Base-by-base conservation (phyloP, 2,113 vertebrate species). In the Ornithorhynchus anatinus region DNA sequence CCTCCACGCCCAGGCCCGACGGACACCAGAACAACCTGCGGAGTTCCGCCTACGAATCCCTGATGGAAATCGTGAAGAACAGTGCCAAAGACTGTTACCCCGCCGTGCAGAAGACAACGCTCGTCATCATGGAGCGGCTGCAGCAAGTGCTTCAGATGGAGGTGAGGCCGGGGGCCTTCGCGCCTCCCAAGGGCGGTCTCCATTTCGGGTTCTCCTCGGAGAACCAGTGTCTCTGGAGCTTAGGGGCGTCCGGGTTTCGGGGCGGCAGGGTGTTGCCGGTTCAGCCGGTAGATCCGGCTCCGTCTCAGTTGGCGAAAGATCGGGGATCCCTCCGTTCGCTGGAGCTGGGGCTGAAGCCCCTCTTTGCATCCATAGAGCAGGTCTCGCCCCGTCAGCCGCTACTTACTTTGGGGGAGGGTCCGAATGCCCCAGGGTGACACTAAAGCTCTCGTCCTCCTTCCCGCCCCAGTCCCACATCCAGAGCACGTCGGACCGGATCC, bases 51-150 rank as follows among this genome's bases (percentile, higher is more conserved):
- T 99, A 99, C 25, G 98, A 99, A 86, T 96, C 97, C 16, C 88
- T 99, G 73, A 99, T 99, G 98, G 97, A 99, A 92, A 99, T 99
- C 5, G 98, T 99, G 59, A 99, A 99, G 89, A 99, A 99, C 91
- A 99, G 98, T 69, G 98, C 97, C 52, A 99, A 99, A 88, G 98
- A 99, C 72, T 99, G 98, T 79, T 99, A 99, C 62, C 98, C 98
- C 2, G 98, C 98, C 0, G 98, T 99, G 15, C 98, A 99, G 81
- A 99, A 99, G 67, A 99, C 97, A 22, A 99, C 97, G 0, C 88
- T 99, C 85, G 98, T 99, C 84, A 99, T 99, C 73, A 99, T 99
- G 98, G 97, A 99, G 75, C 75, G 98, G 20, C 94, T 99, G 50
- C 96, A 99, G 89, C 98, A 98, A 91, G 98, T 99, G 81, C 94